A percentile compares a stretch with the other conserved stretches of the same genome.
Conservation (phyloP, 2,797 vertebrate genomes). For the Acomys russatus region DNA sequence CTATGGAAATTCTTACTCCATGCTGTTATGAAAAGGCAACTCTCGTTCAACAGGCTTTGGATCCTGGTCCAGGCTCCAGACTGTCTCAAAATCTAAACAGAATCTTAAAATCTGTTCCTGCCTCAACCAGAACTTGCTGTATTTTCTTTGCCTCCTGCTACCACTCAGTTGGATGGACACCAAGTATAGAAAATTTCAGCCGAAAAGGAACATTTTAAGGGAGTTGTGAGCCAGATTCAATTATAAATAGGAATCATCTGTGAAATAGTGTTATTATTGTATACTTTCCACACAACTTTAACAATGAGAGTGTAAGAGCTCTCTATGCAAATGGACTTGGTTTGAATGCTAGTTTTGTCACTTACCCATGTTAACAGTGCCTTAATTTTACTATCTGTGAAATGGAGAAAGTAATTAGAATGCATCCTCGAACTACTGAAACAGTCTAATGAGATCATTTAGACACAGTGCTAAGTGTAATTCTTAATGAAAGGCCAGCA, state of each 20-base stretch:
- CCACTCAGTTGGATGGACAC: slow-evolving; percentile 85
- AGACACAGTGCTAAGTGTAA: not conserved
- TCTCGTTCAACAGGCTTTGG: slow-evolving; percentile 83
- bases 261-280: slow-evolving; percentile 67
- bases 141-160: slow-evolving; percentile 86
- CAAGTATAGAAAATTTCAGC: slow-evolving; percentile 85
- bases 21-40: slow-evolving; percentile 79
- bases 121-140: slow-evolving; percentile 84
- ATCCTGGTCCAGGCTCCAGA: slow-evolving; percentile 83
- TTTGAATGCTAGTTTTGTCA: slow-evolving; percentile 47
- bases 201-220: slow-evolving; percentile 83
- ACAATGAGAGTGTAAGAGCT: slow-evolving; percentile 36
- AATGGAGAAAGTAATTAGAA: slow-evolving; percentile 60
- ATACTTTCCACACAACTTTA: slow-evolving; percentile 63
- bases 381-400: slow-evolving; percentile 68
- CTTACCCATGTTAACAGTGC: slow-evolving; percentile 10
- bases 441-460: not conserved
- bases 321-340: slow-evolving; percentile 11
- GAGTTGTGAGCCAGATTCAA: slow-evolving; percentile 79
- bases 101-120: slow-evolving; percentile 85
- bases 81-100: slow-evolving; percentile 85
- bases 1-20: slow-evolving; percentile 79
- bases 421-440: not conserved
- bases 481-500: not conserved
- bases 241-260: slow-evolving; percentile 76